Evolutionary conservation across 1,140 invertebrate genomes (phyloP).

Genomic region (Drosophila bipectinata): DNA sequence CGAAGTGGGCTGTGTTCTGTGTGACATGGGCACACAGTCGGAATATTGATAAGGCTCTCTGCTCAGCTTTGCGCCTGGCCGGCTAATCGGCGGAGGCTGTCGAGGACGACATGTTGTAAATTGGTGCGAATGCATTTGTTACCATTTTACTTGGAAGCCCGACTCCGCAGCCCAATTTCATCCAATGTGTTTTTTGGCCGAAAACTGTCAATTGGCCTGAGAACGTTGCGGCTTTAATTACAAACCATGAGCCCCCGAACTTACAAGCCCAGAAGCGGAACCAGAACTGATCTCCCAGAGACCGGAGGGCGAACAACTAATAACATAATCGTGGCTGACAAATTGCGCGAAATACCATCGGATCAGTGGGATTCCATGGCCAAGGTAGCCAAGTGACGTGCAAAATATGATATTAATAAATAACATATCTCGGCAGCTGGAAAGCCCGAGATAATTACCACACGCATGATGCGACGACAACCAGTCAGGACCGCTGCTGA

Average conservation of each 20-base stretch:
- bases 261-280: neutral
- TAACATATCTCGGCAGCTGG: constrained; percentile 19
- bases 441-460: constrained; percentile 36
- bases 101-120: constrained; percentile 48
- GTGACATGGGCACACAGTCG: constrained; percentile 56
- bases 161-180: constrained; percentile 21
- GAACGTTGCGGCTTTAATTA: constrained; percentile 19
- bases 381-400: constrained; percentile 7
- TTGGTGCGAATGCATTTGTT: constrained; percentile 77
- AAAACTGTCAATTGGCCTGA: constrained; percentile 2
- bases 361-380: constrained; percentile 35
- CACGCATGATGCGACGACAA: constrained; percentile 16
- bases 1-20: constrained; percentile 38
- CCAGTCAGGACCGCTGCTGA: neutral
- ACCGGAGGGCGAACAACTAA: constrained; percentile 19
- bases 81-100: constrained; percentile 38
- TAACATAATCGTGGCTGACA: constrained; percentile 52
- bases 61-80: constrained; percentile 26
- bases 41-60: constrained; percentile 77
- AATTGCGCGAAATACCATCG: constrained; percentile 45
- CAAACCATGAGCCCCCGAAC: neutral
- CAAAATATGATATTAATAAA: constrained; percentile 61
- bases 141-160: constrained; percentile 39
- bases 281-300: neutral
- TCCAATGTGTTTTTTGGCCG: neutral